phyloP scores from a whole-genome alignment of 2,797 vertebrate species.

The Poecilia velifera region DNA sequence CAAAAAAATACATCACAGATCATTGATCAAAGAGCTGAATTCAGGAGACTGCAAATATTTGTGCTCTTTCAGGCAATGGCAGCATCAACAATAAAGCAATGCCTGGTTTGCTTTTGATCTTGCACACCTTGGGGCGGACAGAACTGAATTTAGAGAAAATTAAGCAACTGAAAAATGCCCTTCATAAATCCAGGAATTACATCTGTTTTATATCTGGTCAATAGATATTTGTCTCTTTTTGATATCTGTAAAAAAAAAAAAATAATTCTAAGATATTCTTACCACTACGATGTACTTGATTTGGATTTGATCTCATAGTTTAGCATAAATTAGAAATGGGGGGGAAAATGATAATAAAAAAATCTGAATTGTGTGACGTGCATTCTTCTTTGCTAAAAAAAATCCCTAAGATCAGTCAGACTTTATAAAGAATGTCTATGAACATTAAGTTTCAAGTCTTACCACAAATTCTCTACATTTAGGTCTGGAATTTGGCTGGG shows the following conservation, averaged over 20 bases:
- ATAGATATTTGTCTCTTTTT: constrained; percentile 11
- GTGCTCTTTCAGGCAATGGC: constrained; percentile 54
- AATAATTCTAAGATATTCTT: not conserved
- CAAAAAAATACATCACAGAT: constrained; percentile 38
- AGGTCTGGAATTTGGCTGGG: not conserved
- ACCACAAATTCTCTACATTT: not conserved
- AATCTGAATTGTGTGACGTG: not conserved
- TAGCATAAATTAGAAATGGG: constrained; percentile 3
- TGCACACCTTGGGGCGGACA: constrained; percentile 22
- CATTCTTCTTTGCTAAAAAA: not conserved
- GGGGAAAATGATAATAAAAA: not conserved
- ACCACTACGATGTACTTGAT: not conserved
- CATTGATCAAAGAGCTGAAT: constrained; percentile 72
- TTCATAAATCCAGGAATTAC: constrained; percentile 21
- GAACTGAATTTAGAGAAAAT: constrained; percentile 42
- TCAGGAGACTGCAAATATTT: constrained; percentile 71
- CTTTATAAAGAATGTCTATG: not conserved
- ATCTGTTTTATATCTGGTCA: constrained; percentile 32
- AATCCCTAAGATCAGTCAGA: not conserved
- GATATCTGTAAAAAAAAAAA: constrained; percentile 1
- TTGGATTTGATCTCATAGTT: not conserved
- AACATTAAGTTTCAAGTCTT: not conserved
- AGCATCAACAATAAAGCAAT: constrained; percentile 49
- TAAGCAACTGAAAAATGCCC: constrained; percentile 16
- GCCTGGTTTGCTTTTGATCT: constrained; percentile 50